Evolutionary conservation across 1,140 invertebrate species (phyloP).

Genomic region (Drosophila ogumai): DNA sequence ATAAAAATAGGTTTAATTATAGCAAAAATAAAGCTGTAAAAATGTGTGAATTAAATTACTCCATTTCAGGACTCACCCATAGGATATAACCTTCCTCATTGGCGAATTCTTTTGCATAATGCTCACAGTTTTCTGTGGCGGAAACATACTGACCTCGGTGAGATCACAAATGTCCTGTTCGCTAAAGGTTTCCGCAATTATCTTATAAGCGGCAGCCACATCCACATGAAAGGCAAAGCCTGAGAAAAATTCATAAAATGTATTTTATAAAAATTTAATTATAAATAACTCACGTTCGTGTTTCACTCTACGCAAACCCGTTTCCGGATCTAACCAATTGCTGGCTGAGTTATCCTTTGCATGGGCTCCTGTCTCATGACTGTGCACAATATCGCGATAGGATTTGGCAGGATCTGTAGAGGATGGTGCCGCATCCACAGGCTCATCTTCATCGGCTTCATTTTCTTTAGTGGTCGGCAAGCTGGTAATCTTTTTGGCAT

Average conservation of each 20-base stretch:
- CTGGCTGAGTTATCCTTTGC: constrained; percentile 73
- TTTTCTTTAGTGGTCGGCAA: constrained; percentile 56
- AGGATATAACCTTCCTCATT: constrained; percentile 87
- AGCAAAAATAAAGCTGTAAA: neutral
- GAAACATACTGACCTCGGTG: constrained; percentile 87
- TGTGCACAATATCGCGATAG: constrained; percentile 76
- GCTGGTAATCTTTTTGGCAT: constrained; percentile 82
- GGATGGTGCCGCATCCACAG: constrained; percentile 25
- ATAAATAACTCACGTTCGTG: constrained; percentile 60
- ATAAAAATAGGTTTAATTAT: neutral
- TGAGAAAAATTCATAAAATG: neutral
- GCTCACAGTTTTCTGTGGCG: constrained; percentile 86
- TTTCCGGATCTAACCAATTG: constrained; percentile 79
- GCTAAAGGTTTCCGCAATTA: constrained; percentile 87
- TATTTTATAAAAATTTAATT: neutral
- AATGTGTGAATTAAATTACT: neutral
- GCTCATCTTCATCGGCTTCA: constrained; percentile 47
- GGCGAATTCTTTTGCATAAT: constrained; percentile 87
- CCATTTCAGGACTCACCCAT: constrained; percentile 85
- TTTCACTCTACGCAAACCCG: constrained; percentile 84
- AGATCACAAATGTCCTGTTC: constrained; percentile 88
- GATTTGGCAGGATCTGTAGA: constrained; percentile 57
- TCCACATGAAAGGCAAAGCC: constrained; percentile 89
- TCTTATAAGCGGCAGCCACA: constrained; percentile 87
- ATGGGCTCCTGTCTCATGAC: constrained; percentile 78